Conservation (phyloP, 2,113 vertebrate species). For the Lucifuga dentata region DNA sequence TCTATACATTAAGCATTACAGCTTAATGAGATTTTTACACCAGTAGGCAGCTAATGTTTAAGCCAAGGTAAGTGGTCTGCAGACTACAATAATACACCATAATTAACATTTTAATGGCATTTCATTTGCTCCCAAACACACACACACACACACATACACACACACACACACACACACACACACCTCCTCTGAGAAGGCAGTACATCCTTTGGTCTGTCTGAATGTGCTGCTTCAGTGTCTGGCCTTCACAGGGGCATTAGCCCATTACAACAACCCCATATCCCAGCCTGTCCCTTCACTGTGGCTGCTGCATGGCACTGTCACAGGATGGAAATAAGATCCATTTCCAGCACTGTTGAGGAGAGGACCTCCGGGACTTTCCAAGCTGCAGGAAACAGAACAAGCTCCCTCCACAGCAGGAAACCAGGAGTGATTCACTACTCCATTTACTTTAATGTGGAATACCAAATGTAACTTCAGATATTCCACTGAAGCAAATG, state of each 20-base stretch:
- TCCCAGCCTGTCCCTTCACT: conserved; percentile 31
- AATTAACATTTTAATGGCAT: conserved; percentile 60
- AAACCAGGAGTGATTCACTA: conserved; percentile 67
- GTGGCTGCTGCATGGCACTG: conserved; percentile 24
- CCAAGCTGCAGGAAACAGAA: conserved; percentile 53
- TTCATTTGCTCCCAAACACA: conserved; percentile 3
- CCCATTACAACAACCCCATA: conserved; percentile 22
- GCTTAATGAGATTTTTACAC: conserved; percentile 63
- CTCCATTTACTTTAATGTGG: conserved; percentile 74
- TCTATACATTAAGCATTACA: conserved; percentile 59
- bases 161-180: neutral
- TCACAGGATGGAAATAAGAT: conserved; percentile 67
- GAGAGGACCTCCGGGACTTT: conserved; percentile 58
- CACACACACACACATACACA: neutral
- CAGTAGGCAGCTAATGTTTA: conserved; percentile 57
- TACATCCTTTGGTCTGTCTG: conserved; percentile 8
- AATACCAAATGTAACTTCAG: conserved; percentile 69
- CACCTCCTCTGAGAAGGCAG: too few relatives aligned
- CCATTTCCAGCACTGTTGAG: conserved; percentile 55
- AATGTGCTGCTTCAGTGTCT: conserved; percentile 10
- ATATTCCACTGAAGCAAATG: conserved; percentile 61
- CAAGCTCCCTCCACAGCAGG: conserved; percentile 52
- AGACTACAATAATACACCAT: conserved; percentile 52
- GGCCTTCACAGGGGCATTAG: conserved; percentile 30
- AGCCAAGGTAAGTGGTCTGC: conserved; percentile 52